Conservation (phyloP, 2,888 invertebrate genomes). For the Clusia tigrina region DNA sequence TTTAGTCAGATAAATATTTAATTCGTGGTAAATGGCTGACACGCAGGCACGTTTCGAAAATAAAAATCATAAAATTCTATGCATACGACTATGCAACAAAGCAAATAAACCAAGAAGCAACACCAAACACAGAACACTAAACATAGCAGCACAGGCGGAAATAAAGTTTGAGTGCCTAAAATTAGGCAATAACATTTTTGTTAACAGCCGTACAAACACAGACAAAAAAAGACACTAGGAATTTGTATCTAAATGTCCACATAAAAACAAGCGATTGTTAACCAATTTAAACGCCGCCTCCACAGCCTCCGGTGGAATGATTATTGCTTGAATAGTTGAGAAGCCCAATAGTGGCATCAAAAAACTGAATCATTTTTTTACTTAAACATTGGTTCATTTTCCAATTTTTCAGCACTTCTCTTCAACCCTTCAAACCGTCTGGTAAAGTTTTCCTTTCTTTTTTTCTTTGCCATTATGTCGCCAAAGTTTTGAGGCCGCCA, state of each 20-base stretch:
- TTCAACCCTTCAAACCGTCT: background rate
- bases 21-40: background rate
- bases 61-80: conserved; percentile 7
- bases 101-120: too few relatives aligned
- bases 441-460: background rate
- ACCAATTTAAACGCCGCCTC: too few relatives aligned
- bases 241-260: background rate
- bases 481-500: conserved; percentile 18
- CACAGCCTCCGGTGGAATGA: too few relatives aligned
- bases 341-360: background rate
- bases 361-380: background rate
- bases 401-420: background rate
- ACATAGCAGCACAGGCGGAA: too few relatives aligned
- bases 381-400: conserved; percentile 1
- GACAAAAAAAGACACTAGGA: too few relatives aligned
- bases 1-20: conserved; percentile 12
- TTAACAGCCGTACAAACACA: background rate
- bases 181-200: background rate
- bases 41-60: conserved; percentile 1
- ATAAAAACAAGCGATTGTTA: background rate
- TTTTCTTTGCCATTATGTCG: conserved; percentile 22
- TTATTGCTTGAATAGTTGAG: background rate
- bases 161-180: conserved; percentile 2
- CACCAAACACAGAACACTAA: background rate
- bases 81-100: background rate